Evolutionary conservation across 2,797 vertebrate genomes (phyloP), one percentile per base, ranked within the genome.

Genomic region (Scleropages formosus): DNA sequence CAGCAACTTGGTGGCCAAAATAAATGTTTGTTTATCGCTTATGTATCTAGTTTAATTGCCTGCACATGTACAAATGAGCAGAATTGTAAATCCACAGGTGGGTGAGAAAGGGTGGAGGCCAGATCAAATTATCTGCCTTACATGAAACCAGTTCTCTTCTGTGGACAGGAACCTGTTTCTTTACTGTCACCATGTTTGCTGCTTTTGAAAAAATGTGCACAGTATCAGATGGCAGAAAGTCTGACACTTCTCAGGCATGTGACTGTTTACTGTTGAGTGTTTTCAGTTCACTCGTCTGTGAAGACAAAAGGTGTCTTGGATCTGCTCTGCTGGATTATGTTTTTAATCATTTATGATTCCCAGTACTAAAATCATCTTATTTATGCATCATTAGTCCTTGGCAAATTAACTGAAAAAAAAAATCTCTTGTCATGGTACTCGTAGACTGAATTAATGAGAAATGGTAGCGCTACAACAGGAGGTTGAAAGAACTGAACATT

Each of bases 391-490:
- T 58, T 71, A 71, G 51, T 71, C 51, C 27, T 71, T 18, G 24
- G 68, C 7, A 71, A 71, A 71, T 71, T 68, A 71, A 51, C 68
- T 51, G 26, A 58, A 58, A 56, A 24, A 69, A 51, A 64, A 64
- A 9, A 64, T 66, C 6, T 49, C 46, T 20, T 58, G 49, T 31
- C 20, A 51, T 71, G 49, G 44, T 15, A 44, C 20, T 68, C 44
- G 24, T 56, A 3, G 20, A 18, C 64, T 44, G 47, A 67, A 67
- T 71, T 56, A 71, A 46, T 58, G 31, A 39, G 31, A 39, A 2
- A 39, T 39, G 31, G 39, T 39, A 6, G 6, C 39, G 15, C 68
- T n/a, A 18, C 51, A 56, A 47, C 18, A 56, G 2, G 9, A 56
- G 56, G 6, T 39, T 31, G 31, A 39, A 39, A 39, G 2, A 6